Base-by-base conservation (phyloP, 2,113 vertebrate genomes). In the Lipophrys pholis region DNA sequence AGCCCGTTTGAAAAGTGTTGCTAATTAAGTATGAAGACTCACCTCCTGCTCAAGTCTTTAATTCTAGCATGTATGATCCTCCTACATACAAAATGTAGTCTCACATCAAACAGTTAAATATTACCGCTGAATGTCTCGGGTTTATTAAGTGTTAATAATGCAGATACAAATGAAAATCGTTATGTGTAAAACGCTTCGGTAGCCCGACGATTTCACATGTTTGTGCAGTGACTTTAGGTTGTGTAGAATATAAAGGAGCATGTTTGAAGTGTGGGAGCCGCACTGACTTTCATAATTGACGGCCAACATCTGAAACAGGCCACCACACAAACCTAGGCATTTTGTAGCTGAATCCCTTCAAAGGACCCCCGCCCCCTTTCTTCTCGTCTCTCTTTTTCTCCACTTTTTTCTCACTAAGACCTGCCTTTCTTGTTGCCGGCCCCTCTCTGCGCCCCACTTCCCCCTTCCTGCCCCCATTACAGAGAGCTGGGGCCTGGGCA, bases 401-500 rank as follows among this genome's bases (percentile, higher is more conserved):
- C 6, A 4, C 43, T 78, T 83, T 78, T 73, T 90, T 85, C 21
- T 83, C 58, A 81, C 59, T 8, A 48, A 76, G 73, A 78, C 76
- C 68, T 83, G 52, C 73, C 66, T 81, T 86, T 80, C 65, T 88
- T 89, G 62, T 86, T 79, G 75, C 73, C 38, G 7, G 63, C 84
- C 82, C 80, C 82, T 78, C 72, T 91, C 57, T 57, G 82, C 62
- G 78, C 89, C 83, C 78, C 81, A 78, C 50, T 52, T 61, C 66
- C 82, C 58, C 78, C 67, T 66, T 81, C 82, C 69, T 70, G 82
- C 90, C 86, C 82, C 89, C 85, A 85, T 85, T 87, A 90, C 90
- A 83, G 73, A 90, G 88, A 86, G 87, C 87, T 38, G 84, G 84
- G 86, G 87, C 87, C 83, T 75, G 84, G 91, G 94, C 91, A 86